Evolutionary conservation across 2,797 vertebrate species (phyloP).

Genomic region (Cryptoblepharus egeriae): DNA sequence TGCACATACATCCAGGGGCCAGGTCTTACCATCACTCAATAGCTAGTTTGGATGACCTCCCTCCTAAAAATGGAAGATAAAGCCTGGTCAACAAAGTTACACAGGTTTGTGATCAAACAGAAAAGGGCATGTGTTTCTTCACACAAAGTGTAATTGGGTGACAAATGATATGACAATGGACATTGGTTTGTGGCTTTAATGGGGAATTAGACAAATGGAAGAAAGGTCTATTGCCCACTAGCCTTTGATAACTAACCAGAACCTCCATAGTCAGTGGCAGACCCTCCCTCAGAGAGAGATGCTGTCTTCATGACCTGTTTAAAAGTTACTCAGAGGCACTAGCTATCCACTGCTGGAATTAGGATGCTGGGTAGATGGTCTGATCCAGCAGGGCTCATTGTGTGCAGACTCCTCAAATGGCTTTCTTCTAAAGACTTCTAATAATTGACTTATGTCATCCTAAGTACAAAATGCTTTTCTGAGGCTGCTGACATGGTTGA

Average conservation of each 20-base stretch:
- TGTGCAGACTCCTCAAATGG: neutral
- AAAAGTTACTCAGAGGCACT: too few relatives aligned
- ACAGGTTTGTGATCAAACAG: neutral
- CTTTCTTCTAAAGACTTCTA: conserved; percentile 2
- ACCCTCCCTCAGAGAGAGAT: neutral
- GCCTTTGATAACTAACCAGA: neutral
- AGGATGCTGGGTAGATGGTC: neutral
- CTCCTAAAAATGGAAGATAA: too few relatives aligned
- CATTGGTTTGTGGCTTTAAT: neutral
- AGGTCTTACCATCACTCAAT: neutral
- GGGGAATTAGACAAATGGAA: neutral
- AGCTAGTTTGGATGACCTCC: neutral
- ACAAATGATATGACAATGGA: too few relatives aligned
- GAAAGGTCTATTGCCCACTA: neutral
- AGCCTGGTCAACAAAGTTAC: neutral
- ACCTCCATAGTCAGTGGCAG: neutral
- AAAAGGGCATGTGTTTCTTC: neutral
- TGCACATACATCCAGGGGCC: neutral
- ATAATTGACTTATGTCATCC: neutral
- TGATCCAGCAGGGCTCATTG: neutral
- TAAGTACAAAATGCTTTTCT: neutral
- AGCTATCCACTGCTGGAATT: neutral
- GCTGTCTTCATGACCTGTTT: neutral
- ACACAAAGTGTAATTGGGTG: neutral
- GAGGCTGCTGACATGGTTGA: conserved; percentile 4